phyloP scores from a whole-genome alignment of 2,797 vertebrate genomes.

The Danio choprae region DNA sequence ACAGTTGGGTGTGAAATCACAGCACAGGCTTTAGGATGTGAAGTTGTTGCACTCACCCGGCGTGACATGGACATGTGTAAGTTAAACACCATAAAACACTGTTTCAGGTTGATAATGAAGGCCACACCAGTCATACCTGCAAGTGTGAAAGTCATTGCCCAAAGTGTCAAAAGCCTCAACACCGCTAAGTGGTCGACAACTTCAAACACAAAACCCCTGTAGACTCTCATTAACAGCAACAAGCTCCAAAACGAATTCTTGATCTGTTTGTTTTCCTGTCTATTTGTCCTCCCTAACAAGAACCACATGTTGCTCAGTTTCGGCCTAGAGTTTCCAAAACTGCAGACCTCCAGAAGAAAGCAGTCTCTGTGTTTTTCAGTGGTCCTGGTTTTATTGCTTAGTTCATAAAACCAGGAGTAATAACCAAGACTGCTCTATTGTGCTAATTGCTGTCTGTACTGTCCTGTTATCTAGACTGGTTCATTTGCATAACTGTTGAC shows the following conservation, averaged over 20 bases:
- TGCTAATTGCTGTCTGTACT: constrained; percentile 25
- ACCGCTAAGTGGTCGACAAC: constrained; percentile 36
- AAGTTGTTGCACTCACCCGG: neutral
- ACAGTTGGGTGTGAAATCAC: constrained; percentile 11
- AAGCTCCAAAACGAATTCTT: constrained; percentile 41
- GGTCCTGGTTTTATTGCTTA: constrained; percentile 1
- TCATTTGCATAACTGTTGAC: constrained; percentile 74
- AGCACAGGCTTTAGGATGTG: constrained; percentile 6
- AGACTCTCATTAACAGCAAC: constrained; percentile 46
- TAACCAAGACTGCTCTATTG: constrained; percentile 18
- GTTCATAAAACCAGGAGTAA: constrained; percentile 21
- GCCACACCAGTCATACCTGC: constrained; percentile 24
- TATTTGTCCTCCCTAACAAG: constrained; percentile 35
- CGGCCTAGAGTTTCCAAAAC: constrained; percentile 31
- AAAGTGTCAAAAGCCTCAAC: constrained; percentile 46
- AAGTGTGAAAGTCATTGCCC: constrained; percentile 45
- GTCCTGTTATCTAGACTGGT: constrained; percentile 38
- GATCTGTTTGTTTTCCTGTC: constrained; percentile 50
- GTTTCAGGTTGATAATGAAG: constrained; percentile 42
- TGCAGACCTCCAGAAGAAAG: neutral
- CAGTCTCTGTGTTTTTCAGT: constrained; percentile 3
- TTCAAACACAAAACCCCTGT: constrained; percentile 49
- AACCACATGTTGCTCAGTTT: constrained; percentile 46
- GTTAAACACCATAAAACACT: constrained; percentile 31
- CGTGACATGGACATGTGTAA: constrained; percentile 4